These are phyloP conservation scores for Gymnocheta viridis DNA, from an alignment of 2,888 invertebrate species.

Conservation along the genomic window DNA sequence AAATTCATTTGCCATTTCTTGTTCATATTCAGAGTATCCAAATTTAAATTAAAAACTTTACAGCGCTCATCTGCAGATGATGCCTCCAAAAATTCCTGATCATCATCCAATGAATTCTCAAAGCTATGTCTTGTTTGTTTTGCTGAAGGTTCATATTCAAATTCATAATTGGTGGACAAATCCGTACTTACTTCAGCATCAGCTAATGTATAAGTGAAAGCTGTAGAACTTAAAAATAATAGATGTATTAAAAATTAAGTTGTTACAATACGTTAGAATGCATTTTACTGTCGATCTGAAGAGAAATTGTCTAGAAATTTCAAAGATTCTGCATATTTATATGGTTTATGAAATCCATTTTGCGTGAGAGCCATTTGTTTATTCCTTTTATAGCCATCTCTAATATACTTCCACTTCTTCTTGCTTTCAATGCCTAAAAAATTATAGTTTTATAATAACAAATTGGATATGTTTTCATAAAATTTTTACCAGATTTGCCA, in stretches of 20 bases:
- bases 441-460: not conserved
- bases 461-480: not conserved
- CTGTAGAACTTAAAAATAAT: not conserved
- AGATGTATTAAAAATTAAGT: not conserved
- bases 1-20: not conserved
- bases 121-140: not conserved
- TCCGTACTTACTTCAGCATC: conserved; percentile 22
- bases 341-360: too few species aligned
- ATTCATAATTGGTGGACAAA: conserved; percentile 1
- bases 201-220: not conserved
- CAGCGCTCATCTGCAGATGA: too few species aligned
- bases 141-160: not conserved
- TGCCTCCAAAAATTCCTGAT: not conserved
- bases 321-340: conserved; percentile 18
- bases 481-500: not conserved
- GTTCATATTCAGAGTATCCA: too few species aligned
- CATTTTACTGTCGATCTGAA: not conserved
- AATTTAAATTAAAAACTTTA: too few species aligned
- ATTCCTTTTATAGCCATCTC: conserved; percentile 3
- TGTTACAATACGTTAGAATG: too few species aligned
- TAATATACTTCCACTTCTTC: conserved; percentile 17
- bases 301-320: conserved; percentile 3
- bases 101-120: not conserved
- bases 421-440: not conserved
- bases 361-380: not conserved